Percentiles rank a stretch among this genome's conserved stretches.
These are phyloP conservation scores for Crossaster papposus DNA, from an alignment of 53 echinoderm and acorn worm genomes.

Conservation along the genomic window DNA sequence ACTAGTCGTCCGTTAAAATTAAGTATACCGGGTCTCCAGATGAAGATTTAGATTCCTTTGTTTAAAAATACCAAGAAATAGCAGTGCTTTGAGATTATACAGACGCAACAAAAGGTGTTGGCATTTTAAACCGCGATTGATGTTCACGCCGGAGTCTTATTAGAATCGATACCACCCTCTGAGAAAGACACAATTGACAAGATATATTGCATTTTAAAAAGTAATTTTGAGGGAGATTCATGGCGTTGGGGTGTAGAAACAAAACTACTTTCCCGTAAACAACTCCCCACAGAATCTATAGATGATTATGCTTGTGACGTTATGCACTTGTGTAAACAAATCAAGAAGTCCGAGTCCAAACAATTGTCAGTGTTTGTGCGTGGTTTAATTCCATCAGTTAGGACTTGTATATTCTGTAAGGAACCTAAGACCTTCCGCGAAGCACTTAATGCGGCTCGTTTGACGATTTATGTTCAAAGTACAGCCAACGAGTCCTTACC, in stretches of 20 bases:
- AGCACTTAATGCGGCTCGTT: constrained; percentile 39
- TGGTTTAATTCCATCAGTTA: constrained; percentile 40
- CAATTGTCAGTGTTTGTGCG: constrained; percentile 32
- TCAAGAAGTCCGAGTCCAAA: constrained; percentile 43
- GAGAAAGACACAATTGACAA: constrained; percentile 39
- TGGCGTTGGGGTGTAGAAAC: too few species aligned
- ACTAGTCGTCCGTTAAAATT: constrained; percentile 18
- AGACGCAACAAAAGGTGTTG: constrained; percentile 19
- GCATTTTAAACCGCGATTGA: constrained; percentile 39
- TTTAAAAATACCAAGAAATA: constrained; percentile 30
- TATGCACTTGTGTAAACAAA: constrained; percentile 44
- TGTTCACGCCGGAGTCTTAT: constrained; percentile 24
- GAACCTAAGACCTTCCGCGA: constrained; percentile 34
- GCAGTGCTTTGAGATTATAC: constrained; percentile 47
- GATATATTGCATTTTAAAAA: constrained; percentile 5
- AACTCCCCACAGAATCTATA: constrained; percentile 7
- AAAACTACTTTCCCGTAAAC: constrained; percentile 44
- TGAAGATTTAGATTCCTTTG: constrained; percentile 38
- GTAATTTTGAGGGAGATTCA: constrained; percentile 24
- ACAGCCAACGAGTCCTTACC: constrained; percentile 3
- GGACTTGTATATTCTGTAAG: constrained; percentile 20
- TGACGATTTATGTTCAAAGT: neutral
- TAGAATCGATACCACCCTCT: constrained; percentile 20
- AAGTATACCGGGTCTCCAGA: constrained; percentile 22
- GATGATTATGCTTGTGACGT: constrained; percentile 52